Evolutionary conservation across 2,797 vertebrate genomes (phyloP).

Genomic region (Falco peregrinus): DNA sequence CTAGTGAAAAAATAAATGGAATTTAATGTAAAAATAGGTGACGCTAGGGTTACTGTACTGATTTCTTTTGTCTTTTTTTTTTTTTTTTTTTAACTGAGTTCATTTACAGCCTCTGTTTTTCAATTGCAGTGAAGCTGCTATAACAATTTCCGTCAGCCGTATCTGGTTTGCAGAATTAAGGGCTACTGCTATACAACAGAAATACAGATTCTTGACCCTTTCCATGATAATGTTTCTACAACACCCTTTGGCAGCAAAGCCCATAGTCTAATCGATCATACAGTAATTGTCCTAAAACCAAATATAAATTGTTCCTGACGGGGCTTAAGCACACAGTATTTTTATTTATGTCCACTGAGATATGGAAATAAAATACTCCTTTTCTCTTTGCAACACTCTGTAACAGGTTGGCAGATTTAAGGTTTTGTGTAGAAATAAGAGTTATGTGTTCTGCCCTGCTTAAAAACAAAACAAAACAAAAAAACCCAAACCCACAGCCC

Average conservation of each 20-base stretch:
- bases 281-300: slow-evolving; percentile 29
- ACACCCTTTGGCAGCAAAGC: slow-evolving; percentile 11
- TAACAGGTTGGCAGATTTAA: not conserved
- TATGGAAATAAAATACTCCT: not conserved
- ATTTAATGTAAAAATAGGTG: slow-evolving; percentile 47
- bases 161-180: slow-evolving; percentile 32
- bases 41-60: not conserved
- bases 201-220: slow-evolving; percentile 58
- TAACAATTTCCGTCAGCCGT: not conserved
- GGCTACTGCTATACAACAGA: not conserved
- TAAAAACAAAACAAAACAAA: not conserved
- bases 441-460: not conserved
- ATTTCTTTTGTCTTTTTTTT: not conserved
- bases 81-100: not conserved
- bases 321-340: not conserved
- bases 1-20: slow-evolving; percentile 21
- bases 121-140: not conserved
- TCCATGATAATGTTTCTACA: slow-evolving; percentile 25
- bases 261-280: not conserved
- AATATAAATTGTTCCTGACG: slow-evolving; percentile 34
- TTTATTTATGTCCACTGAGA: not conserved
- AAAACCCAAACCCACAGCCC: not conserved
- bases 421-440: not conserved
- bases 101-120: slow-evolving; percentile 16
- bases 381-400: not conserved